A percentile compares a stretch with the other conserved stretches of the same genome.
Conservation (phyloP, 2,797 vertebrate genomes). For the Eidolon dupreanum region DNA sequence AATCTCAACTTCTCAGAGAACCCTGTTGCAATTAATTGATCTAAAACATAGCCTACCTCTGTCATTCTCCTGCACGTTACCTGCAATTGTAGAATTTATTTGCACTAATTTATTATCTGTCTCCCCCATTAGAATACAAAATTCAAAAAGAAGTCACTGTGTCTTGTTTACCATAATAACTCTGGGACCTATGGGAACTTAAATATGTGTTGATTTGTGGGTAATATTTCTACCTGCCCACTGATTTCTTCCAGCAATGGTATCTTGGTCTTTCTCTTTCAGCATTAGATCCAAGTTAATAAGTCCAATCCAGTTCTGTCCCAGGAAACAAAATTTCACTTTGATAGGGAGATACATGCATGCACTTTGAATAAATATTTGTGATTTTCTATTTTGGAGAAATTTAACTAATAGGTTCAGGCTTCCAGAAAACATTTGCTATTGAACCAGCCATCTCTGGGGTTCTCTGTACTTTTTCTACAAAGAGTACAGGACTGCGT, state of each 20-base stretch:
- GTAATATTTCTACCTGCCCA: background rate
- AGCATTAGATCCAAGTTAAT: background rate
- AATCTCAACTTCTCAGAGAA: background rate
- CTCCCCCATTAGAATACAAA: background rate
- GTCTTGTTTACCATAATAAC: background rate
- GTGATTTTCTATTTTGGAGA: background rate
- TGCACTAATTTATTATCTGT: background rate
- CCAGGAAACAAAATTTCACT: background rate
- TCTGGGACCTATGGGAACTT: background rate
- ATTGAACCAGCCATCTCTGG: background rate
- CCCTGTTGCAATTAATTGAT: background rate
- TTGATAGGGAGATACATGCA: background rate
- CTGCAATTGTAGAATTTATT: background rate
- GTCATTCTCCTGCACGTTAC: background rate
- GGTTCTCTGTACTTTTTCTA: background rate
- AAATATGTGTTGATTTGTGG: background rate
- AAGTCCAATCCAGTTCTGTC: background rate
- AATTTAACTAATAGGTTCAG: background rate
- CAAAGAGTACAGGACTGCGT: background rate
- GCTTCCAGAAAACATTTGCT: background rate
- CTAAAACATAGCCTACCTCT: background rate
- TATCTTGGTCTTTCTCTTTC: background rate
- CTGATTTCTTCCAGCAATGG: background rate
- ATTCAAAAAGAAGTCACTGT: background rate
- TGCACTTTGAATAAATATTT: background rate